Percentiles rank a stretch among this genome's conserved stretches.
These are phyloP conservation scores for Rhabdomys pumilio DNA, from an alignment of 2,797 vertebrate genomes.

Conservation along the genomic window DNA sequence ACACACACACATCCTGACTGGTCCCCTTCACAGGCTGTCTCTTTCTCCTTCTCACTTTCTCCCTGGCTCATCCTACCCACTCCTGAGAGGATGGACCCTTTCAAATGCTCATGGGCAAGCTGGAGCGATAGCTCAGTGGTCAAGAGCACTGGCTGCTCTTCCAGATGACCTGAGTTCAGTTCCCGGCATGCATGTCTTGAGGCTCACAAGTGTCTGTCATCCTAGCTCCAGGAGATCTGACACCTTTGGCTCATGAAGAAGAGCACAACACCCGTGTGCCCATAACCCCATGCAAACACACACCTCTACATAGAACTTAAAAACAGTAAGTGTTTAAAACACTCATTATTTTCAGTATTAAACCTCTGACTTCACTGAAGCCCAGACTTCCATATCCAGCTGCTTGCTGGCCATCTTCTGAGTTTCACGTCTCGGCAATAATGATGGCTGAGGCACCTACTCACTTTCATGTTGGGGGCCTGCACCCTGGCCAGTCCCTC, in stretches of 20 bases:
- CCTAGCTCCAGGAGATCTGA: no score
- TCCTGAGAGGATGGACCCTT: neutral
- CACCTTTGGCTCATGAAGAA: neutral
- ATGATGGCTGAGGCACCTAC: neutral
- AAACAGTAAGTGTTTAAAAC: neutral
- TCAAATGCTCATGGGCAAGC: neutral
- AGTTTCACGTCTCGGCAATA: no score
- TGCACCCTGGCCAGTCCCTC: neutral
- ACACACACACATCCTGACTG: neutral
- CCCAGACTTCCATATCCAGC: neutral
- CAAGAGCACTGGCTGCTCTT: neutral
- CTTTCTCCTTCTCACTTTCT: neutral
- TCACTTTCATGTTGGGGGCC: no score
- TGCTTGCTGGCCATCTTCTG: neutral
- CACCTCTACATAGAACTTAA: neutral
- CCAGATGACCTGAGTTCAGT: neutral
- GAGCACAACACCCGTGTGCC: no score
- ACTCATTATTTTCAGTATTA: neutral
- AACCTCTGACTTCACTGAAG: neutral
- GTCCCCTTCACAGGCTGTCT: neutral
- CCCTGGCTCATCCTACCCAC: neutral
- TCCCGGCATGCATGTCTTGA: neutral
- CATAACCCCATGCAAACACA: neutral
- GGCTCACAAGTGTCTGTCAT: neutral
- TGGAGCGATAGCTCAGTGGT: neutral